phyloP scores from a whole-genome alignment of 2,797 vertebrate species.

The Leptoclinus maculatus region DNA sequence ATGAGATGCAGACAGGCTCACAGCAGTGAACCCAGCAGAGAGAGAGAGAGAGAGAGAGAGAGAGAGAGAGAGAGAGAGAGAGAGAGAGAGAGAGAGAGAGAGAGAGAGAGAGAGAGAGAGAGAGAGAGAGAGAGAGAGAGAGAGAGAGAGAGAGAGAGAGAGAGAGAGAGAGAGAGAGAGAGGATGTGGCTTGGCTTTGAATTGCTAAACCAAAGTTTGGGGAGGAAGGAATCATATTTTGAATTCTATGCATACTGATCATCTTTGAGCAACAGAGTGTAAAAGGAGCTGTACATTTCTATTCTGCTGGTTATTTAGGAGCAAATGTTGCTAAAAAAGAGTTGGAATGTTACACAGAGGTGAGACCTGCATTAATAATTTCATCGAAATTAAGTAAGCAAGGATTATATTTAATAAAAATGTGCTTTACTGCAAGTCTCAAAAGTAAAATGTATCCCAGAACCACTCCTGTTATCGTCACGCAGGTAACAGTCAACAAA shows the following conservation, averaged over 20 bases:
- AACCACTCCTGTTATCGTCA: neutral
- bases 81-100: neutral
- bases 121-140: constrained; percentile 45
- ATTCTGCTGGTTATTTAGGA: constrained; percentile 11
- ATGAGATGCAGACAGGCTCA: constrained; percentile 84
- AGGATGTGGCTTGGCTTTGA: constrained; percentile 75
- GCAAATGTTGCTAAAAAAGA: neutral
- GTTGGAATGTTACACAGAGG: neutral
- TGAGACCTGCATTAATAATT: neutral
- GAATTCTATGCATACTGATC: constrained; percentile 70
- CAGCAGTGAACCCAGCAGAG: constrained; percentile 61
- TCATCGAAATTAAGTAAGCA: neutral
- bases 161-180: constrained; percentile 18
- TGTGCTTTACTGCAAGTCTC: neutral
- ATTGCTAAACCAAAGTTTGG: constrained; percentile 68
- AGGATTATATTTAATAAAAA: neutral
- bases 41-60: constrained; percentile 48
- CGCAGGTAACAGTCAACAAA: neutral
- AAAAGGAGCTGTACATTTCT: constrained; percentile 17
- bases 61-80: constrained; percentile 20
- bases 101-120: constrained; percentile 24
- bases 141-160: constrained; percentile 8
- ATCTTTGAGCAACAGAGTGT: constrained; percentile 35
- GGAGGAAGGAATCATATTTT: constrained; percentile 63
- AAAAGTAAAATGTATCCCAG: neutral